These are phyloP conservation scores for Poeciliopsis occidentalis DNA, from an alignment of 2,113 vertebrate species.

Conservation along the genomic window DNA sequence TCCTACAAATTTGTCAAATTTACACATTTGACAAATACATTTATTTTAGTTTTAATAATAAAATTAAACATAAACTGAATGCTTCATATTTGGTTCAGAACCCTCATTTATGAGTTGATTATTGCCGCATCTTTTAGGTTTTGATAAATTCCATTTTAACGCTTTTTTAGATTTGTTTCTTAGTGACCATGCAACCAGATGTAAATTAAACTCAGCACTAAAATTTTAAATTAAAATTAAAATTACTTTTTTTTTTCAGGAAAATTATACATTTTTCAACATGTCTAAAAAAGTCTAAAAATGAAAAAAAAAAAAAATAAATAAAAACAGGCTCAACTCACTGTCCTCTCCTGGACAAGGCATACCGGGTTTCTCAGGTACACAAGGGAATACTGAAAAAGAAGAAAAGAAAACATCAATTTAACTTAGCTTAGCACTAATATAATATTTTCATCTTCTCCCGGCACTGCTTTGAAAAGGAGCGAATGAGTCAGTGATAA, in stretches of 20 bases:
- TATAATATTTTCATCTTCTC: neutral
- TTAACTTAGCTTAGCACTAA: slow-evolving; percentile 7
- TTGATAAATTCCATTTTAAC: too few relatives aligned
- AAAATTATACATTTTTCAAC: neutral
- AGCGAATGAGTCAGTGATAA: neutral
- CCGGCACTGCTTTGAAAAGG: neutral
- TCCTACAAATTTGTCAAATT: too few relatives aligned
- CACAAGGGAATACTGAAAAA: slow-evolving; percentile 91
- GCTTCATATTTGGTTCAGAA: neutral
- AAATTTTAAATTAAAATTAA: too few relatives aligned
- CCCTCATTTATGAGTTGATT: neutral
- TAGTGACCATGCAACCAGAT: too few relatives aligned
- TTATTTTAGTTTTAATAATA: neutral
- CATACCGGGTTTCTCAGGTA: slow-evolving; percentile 97
- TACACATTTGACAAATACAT: neutral
- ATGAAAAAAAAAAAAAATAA: too few relatives aligned
- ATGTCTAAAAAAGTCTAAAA: neutral
- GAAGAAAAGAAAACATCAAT: neutral
- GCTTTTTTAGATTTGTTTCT: too few relatives aligned
- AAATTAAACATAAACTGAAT: neutral
- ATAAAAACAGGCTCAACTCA: slow-evolving; percentile 76
- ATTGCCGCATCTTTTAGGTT: too few relatives aligned
- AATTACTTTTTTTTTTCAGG: too few relatives aligned
- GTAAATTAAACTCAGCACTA: too few relatives aligned
- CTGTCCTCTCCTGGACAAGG: slow-evolving; percentile 98